Evolutionary conservation across 2,113 vertebrate species (phyloP), one percentile per base, ranked within the genome.

Genomic region (Pavo muticus): DNA sequence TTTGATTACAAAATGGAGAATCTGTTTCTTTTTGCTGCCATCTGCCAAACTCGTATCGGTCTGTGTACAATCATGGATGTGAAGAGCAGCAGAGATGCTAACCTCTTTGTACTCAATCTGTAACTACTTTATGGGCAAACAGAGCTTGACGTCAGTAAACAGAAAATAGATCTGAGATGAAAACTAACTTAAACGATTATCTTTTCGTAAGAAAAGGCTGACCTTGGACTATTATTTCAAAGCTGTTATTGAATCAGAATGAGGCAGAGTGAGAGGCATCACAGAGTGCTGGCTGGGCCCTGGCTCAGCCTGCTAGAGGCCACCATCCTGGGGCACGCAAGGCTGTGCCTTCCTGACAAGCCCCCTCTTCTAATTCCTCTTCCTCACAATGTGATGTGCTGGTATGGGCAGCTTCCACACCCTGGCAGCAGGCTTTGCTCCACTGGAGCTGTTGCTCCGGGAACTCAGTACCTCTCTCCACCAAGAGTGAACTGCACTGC

Each of bases 1-100:
- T 86, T 93, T 95, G 78, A 96, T 90, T 94, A 83, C 84, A 96
- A 97, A 95, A 95, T 24, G 42, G 82, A 84, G 71, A 92, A 94
- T 94, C 91, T 95, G 93, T n/a, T 86, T 93, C 95, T 60, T 94
- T 88, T 90, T 89, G 88, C 84, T 94, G 90, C 88, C 92, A 87
- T 93, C 93, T 97, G 93, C 90, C 94, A 93, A 96, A 96, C 77
- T 93, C 70, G 44, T n/a, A 59, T 77, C 73, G 89, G 88, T 95
- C 18, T 88, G 77, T 63, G 50, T 91, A 76, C 94, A 93, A 76
- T 93, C 95, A 88, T 5, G 93, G 91, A 77, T 37, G 16, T 27
- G 61, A 63, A 87, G 79, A 69, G 78, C 96, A 94, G 93, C 74
- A 95, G 90, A 56, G 45, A 87, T 63, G 47, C 48, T 45, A 83